Evolutionary conservation across 1,140 invertebrate genomes (phyloP).

Genomic region (Drosophila ficusphila): DNA sequence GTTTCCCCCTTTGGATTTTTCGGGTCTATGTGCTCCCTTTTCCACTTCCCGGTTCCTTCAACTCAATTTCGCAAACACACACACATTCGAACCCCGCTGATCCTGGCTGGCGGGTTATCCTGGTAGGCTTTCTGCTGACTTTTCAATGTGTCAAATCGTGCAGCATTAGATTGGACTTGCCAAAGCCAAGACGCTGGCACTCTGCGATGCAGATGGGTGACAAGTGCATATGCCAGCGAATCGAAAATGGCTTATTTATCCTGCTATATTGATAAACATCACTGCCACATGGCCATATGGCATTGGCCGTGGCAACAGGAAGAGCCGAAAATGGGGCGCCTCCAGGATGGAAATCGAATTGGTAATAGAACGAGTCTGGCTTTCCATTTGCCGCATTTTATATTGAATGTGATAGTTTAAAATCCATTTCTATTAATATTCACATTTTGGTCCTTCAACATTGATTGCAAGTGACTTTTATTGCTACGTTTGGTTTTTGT

Average conservation of each 20-base stretch:
- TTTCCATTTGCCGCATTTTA: slow-evolving; percentile 9
- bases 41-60: slow-evolving; percentile 22
- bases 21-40: background rate
- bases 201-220: slow-evolving; percentile 70
- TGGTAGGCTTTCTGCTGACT: slow-evolving; percentile 65
- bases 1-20: background rate
- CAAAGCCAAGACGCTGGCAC: slow-evolving; percentile 2
- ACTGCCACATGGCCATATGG: slow-evolving; percentile 68
- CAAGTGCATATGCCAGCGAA: slow-evolving; percentile 66
- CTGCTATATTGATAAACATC: slow-evolving; percentile 75
- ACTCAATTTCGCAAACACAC: slow-evolving; percentile 57
- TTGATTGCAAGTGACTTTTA: no score
- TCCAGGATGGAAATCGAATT: slow-evolving; percentile 7
- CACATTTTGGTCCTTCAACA: background rate
- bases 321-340: background rate
- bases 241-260: slow-evolving; percentile 70
- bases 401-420: background rate
- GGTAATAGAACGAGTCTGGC: background rate
- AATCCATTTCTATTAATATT: background rate
- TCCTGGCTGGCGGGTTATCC: slow-evolving; percentile 13
- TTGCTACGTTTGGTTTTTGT: no score
- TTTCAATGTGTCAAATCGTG: slow-evolving; percentile 75
- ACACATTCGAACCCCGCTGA: background rate
- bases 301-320: slow-evolving; percentile 26
- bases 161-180: slow-evolving; percentile 67